Evolutionary conservation across 2,888 invertebrate genomes (phyloP).

Genomic region (Tricholauxania praeusta): DNA sequence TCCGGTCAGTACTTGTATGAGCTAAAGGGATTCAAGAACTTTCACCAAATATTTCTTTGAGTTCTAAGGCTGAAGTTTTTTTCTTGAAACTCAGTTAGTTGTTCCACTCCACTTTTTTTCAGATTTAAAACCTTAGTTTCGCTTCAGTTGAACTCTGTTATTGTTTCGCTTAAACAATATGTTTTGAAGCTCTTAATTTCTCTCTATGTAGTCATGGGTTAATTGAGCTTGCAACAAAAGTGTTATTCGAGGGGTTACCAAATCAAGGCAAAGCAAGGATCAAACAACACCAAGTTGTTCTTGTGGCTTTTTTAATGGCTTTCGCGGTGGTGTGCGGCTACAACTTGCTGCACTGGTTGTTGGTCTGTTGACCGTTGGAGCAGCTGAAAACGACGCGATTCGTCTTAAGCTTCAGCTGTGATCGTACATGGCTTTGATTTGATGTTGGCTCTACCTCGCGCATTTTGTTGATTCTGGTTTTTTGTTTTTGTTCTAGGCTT

Average conservation of each 20-base stretch:
- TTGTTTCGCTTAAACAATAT: too few species aligned
- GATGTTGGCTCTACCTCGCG: background rate
- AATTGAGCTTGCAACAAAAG: background rate
- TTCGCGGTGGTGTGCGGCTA: constrained; percentile 24
- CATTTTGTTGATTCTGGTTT: constrained; percentile 9
- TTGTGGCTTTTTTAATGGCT: background rate
- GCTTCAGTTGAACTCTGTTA: too few species aligned
- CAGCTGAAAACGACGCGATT: background rate
- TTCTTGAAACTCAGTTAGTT: too few species aligned
- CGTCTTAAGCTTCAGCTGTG: background rate
- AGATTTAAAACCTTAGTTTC: too few species aligned
- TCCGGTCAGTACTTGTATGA: too few species aligned
- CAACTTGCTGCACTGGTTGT: constrained; percentile 23
- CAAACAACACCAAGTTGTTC: too few species aligned
- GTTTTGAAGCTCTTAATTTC: constrained; percentile 36
- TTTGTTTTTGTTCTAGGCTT: constrained; percentile 13
- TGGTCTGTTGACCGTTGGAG: constrained; percentile 4
- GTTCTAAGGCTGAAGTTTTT: too few species aligned
- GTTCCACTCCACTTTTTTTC: too few species aligned
- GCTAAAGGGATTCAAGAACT: too few species aligned
- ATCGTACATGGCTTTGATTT: constrained; percentile 9
- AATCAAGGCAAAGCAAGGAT: constrained; percentile 14
- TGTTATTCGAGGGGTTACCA: constrained; percentile 7
- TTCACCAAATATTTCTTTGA: too few species aligned
- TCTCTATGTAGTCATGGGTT: too few species aligned